Evolutionary conservation across 2,888 invertebrate species (phyloP).

Genomic region (Acleris holmiana): DNA sequence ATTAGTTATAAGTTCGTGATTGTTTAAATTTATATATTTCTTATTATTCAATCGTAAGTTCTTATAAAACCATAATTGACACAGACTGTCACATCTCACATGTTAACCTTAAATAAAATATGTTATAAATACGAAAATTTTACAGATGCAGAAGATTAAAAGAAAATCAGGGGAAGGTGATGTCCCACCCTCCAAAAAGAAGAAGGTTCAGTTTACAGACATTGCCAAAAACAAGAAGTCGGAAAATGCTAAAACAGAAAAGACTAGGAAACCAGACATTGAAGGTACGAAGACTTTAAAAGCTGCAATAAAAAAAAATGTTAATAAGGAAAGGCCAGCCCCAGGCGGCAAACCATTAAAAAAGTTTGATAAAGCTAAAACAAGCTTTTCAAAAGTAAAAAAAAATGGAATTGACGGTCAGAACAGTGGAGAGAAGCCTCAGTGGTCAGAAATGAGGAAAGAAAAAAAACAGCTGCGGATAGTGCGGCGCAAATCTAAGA

Average conservation of each 20-base stretch:
- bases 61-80: not conserved
- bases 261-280: slow-evolving; percentile 36
- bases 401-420: slow-evolving; percentile 54
- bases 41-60: no score
- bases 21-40: no score
- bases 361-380: slow-evolving; percentile 47
- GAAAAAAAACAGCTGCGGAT: slow-evolving; percentile 89
- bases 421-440: slow-evolving; percentile 73
- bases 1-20: not conserved
- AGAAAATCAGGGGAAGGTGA: slow-evolving; percentile 60
- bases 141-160: slow-evolving; percentile 85
- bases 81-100: not conserved
- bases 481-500: slow-evolving; percentile 86
- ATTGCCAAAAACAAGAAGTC: slow-evolving; percentile 36
- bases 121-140: slow-evolving; percentile 81
- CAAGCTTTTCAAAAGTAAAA: slow-evolving; percentile 44
- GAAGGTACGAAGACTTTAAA: slow-evolving; percentile 31
- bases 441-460: slow-evolving; percentile 90
- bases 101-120: slow-evolving; percentile 22
- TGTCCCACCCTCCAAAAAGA: slow-evolving; percentile 57
- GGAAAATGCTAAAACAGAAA: slow-evolving; percentile 32
- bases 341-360: slow-evolving; percentile 43
- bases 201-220: slow-evolving; percentile 57
- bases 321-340: slow-evolving; percentile 35
- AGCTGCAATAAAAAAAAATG: slow-evolving; percentile 37